Base-by-base conservation (phyloP, 2,888 invertebrate species). In the Tromatobia lineatoria region DNA sequence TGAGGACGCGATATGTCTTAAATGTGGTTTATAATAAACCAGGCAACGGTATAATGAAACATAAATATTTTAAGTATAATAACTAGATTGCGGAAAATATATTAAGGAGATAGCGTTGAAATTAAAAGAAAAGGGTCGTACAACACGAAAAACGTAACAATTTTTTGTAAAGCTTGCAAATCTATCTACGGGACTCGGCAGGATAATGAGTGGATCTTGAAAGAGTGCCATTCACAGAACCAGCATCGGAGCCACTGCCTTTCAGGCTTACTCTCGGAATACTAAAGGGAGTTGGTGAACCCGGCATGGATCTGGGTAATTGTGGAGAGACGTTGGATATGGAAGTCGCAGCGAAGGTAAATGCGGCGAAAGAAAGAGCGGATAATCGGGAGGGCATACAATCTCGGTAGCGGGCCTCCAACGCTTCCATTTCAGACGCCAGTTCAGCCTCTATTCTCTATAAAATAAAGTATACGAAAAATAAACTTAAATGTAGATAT, bases 401-500 rank as follows among this genome's bases (percentile, higher is more conserved):
- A 88, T 93, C 92, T 88, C 91, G 91, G 91, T 94, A 95, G 89
- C 94, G 94, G 87, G 92, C 91, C 87, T 92, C 92, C 91, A 94
- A 92, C 87, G 91, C 91, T 88, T 92, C 93, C 92, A 94, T 92
- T 90, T 94, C 94, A 88, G 91, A 91, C 88, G 93, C 93, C 90
- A 95, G 92, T 87, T 93, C 93, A 89, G 94, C 94, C 92, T 95
- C 95, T 92, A 95, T 91, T 93, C 93, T 94, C 95, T 95, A 95
- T 90, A 94, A 94, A 91, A 94, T 90, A 89, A 91, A 89, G 59
- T 85, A 76, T 69, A 66, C 50, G 45, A 50, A 67, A 45, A 71
- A 38, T 54, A 66, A 82, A 47, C 59, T 61, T 57, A 45, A 45
- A 61, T 15, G 57, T n/a, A 78, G 59, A 61, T n/a, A 47, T 69